Evolutionary conservation across 2,113 vertebrate species (phyloP).

Genomic region (Herpetotheres cachinnans): DNA sequence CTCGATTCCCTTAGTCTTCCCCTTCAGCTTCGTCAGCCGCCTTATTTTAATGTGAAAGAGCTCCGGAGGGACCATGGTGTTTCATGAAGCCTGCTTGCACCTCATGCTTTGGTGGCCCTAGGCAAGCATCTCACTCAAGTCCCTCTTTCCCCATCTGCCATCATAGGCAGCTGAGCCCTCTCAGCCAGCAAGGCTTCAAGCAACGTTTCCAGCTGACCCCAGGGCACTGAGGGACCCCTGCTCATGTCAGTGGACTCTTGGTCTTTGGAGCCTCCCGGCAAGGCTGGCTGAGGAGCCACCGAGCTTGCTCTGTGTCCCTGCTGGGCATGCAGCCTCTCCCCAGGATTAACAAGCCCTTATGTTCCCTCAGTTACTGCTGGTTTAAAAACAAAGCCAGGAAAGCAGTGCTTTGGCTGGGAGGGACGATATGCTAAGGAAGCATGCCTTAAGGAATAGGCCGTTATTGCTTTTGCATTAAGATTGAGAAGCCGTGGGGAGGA

Average conservation of each 20-base stretch:
- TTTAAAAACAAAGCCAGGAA: conserved; percentile 11
- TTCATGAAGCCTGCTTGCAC: background rate
- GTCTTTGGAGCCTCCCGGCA: background rate
- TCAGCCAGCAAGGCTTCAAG: background rate
- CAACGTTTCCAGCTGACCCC: background rate
- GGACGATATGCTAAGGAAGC: background rate
- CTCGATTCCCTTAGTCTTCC: background rate
- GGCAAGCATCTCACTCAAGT: background rate
- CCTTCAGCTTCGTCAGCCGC: background rate
- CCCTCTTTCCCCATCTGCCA: background rate
- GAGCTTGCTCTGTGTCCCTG: background rate
- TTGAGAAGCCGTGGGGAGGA: background rate
- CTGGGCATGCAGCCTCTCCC: background rate
- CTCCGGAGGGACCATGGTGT: background rate
- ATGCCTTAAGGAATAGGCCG: background rate
- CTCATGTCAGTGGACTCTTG: background rate
- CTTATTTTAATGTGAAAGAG: background rate
- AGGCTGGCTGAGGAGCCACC: background rate
- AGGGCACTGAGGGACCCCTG: background rate
- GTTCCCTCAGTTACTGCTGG: background rate
- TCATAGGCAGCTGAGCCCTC: background rate
- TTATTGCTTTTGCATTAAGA: background rate
- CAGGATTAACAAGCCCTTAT: background rate
- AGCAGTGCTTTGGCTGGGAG: background rate
- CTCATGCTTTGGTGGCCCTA: background rate